These are phyloP conservation scores for Progne subis DNA, from an alignment of 2,113 vertebrate species.

Conservation along the genomic window DNA sequence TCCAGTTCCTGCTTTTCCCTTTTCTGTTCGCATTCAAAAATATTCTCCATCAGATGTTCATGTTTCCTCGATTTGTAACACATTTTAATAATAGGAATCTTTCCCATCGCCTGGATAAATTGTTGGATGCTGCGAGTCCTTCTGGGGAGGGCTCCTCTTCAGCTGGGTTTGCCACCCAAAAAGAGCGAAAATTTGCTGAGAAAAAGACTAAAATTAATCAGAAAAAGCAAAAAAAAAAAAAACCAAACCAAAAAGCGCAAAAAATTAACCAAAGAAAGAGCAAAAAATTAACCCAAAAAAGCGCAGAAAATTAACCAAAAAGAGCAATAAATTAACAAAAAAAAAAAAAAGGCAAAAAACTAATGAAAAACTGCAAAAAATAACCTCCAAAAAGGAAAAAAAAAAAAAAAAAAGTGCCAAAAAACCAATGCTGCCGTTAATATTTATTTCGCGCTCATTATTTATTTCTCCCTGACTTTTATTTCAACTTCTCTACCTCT, in stretches of 20 bases:
- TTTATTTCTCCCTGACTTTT: background rate
- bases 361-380: accelerated
- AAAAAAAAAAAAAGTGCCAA: background rate
- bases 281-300: background rate
- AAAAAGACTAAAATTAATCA: background rate
- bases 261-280: no score
- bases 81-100: background rate
- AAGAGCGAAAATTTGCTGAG: background rate
- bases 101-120: background rate
- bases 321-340: background rate
- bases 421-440: background rate
- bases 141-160: background rate
- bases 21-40: background rate
- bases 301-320: background rate
- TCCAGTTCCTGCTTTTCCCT: background rate
- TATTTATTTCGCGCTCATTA: background rate
- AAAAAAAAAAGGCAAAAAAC: background rate
- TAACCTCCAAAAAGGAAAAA: background rate
- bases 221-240: background rate
- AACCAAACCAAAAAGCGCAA: background rate
- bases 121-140: background rate
- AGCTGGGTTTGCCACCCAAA: background rate
- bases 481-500: background rate
- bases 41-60: background rate
- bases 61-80: background rate